These are phyloP conservation scores for Crambe crambe DNA, from an alignment of 37 sponge, comb jelly and placozoan species.

Conservation along the genomic window DNA sequence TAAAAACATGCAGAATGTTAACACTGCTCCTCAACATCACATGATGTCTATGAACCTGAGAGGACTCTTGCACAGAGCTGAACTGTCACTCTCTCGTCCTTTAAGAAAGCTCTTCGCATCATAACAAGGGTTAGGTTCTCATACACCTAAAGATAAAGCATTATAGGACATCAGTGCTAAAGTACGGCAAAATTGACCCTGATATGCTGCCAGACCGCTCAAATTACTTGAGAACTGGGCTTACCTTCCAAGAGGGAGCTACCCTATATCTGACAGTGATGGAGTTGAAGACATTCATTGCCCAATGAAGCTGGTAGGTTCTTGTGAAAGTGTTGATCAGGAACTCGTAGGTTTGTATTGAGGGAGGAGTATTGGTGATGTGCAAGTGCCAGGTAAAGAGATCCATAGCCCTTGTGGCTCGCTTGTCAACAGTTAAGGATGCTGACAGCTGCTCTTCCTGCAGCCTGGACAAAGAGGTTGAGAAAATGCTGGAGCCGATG, in stretches of 20 bases:
- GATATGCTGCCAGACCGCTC: no score
- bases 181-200: no score
- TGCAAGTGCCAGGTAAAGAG: not conserved
- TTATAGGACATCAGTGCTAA: no score
- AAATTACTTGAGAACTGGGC: no score
- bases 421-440: not conserved
- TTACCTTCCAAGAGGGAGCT: not conserved
- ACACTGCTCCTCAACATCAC: no score
- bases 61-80: not conserved
- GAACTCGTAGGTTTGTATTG: not conserved
- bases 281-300: not conserved
- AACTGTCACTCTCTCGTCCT: conserved; percentile 1
- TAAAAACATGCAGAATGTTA: no score
- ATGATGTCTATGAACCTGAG: not conserved
- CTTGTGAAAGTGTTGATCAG: not conserved
- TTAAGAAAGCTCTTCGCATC: not conserved
- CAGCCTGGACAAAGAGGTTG: not conserved
- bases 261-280: not conserved
- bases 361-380: not conserved
- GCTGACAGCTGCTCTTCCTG: conserved; percentile 2
- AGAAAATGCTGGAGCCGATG: no score
- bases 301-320: not conserved
- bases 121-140: not conserved
- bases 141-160: not conserved
- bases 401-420: not conserved